Evolutionary conservation across 2,113 vertebrate genomes (phyloP), one percentile per base, ranked within the genome.

Genomic region (Spea bombifrons): DNA sequence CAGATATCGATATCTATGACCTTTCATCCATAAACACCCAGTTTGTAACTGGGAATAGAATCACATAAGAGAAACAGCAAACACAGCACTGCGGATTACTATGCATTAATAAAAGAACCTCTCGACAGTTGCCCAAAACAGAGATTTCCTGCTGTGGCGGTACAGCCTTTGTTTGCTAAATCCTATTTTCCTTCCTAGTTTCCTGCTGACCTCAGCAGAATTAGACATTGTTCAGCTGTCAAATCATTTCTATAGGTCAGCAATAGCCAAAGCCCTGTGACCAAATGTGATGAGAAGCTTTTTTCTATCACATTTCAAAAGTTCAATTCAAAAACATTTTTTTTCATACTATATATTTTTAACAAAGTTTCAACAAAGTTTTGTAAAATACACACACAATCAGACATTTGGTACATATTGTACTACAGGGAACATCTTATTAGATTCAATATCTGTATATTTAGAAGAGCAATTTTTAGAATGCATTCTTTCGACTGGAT

Each of bases 201-300:
- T 92, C 88, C 91, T 93, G 92, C 91, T 91, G 88, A 92, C 88
- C 85, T 49, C 80, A 88, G 88, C 89, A 90, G 85, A 90, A 89
- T 72, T 88, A 79, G 88, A 86, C 89, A 86, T 84, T 87, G 82
- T 85, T 86, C 85, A 86, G 84, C 44, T 80, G 46, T 72, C 59
- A 49, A 76, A 53, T 17, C 52, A 53, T 59, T 3, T 4, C 78
- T 85, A 87, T 17, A 77, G 87, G 85, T 93, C 92, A 94, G 90
- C 91, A 92, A 86, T 84, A 85, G 30, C n/a, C 12, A 70, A 66
- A 61, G 30, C 30, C 30, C 30, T 30, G 30, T 30, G 30, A 30
- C 30, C 30, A 30, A 30, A 30, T 30, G 30, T 30, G 30, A 30
- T 30, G 30, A 30, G 30, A 30, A 30, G 30, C 30, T 30, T 30